Percentiles rank a stretch among this genome's conserved stretches.
These are phyloP conservation scores for Tupiocoris notatus DNA, from an alignment of 2,888 invertebrate species.

Conservation along the genomic window DNA sequence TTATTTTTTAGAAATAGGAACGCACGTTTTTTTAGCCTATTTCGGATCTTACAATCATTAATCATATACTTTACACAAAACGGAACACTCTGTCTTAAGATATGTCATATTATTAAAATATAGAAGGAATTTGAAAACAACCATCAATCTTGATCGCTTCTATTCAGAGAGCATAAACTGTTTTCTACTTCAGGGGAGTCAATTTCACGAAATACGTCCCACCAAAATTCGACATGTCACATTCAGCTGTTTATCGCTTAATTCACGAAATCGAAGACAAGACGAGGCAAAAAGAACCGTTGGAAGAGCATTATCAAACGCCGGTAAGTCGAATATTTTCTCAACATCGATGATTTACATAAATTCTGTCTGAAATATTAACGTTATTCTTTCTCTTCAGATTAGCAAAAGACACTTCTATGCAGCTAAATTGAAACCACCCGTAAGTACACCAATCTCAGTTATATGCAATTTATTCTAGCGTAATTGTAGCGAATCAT, in stretches of 20 bases:
- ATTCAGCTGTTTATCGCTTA: constrained; percentile 50
- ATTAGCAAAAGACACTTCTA: constrained; percentile 51
- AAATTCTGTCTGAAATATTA: no score
- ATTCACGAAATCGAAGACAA: constrained; percentile 50
- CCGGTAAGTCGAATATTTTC: constrained; percentile 48
- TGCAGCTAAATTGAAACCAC: constrained; percentile 49
- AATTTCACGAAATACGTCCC: constrained; percentile 90
- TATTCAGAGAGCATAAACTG: background rate
- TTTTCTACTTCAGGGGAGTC: constrained; percentile 62
- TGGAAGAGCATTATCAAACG: constrained; percentile 49
- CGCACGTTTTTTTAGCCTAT: no score
- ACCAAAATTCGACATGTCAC: constrained; percentile 50
- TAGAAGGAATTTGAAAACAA: no score
- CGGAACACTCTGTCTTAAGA: no score
- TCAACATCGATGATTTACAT: no score
- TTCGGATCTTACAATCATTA: no score
- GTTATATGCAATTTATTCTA: no score
- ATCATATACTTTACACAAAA: no score
- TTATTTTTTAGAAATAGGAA: no score
- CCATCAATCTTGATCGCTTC: no score
- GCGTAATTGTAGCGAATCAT: no score
- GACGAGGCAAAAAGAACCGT: constrained; percentile 46
- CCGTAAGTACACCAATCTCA: constrained; percentile 41
- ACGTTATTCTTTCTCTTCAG: constrained; percentile 48
- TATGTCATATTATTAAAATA: no score